phyloP scores from a whole-genome alignment of 2,888 invertebrate species.

The Coenonympha arcania region DNA sequence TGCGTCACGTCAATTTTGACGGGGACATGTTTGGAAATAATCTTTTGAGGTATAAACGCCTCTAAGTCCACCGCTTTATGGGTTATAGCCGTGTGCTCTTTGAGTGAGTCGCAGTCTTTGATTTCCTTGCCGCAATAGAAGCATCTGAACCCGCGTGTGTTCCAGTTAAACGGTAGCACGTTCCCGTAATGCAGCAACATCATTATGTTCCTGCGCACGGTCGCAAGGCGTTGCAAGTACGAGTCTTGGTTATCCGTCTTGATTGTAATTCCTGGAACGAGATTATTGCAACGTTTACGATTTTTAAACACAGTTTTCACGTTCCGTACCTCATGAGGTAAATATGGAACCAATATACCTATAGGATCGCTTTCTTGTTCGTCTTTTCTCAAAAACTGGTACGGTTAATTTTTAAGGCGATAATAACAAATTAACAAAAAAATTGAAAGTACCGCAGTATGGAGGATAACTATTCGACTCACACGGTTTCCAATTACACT shows the following conservation, averaged over 20 bases:
- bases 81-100: constrained; percentile 39
- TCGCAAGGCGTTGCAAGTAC: constrained; percentile 43
- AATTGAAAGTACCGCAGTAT: too few species aligned
- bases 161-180: constrained; percentile 54
- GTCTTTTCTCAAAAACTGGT: too few species aligned
- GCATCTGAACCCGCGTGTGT: constrained; percentile 50
- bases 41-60: constrained; percentile 40
- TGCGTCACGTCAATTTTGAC: constrained; percentile 50
- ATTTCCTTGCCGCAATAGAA: constrained; percentile 53
- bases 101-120: constrained; percentile 43
- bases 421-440: too few species aligned
- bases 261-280: constrained; percentile 51
- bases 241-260: constrained; percentile 33
- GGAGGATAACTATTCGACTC: too few species aligned
- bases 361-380: too few species aligned
- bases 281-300: constrained; percentile 29
- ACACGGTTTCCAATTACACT: too few species aligned
- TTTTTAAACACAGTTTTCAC: background rate
- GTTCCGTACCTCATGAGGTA: too few species aligned
- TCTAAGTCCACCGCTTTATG: constrained; percentile 40
- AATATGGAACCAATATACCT: too few species aligned
- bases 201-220: constrained; percentile 44
- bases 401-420: too few species aligned
- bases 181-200: constrained; percentile 47
- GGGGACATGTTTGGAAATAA: constrained; percentile 54